Evolutionary conservation across 2,888 invertebrate species (phyloP).

Genomic region (Eurytoma californica): DNA sequence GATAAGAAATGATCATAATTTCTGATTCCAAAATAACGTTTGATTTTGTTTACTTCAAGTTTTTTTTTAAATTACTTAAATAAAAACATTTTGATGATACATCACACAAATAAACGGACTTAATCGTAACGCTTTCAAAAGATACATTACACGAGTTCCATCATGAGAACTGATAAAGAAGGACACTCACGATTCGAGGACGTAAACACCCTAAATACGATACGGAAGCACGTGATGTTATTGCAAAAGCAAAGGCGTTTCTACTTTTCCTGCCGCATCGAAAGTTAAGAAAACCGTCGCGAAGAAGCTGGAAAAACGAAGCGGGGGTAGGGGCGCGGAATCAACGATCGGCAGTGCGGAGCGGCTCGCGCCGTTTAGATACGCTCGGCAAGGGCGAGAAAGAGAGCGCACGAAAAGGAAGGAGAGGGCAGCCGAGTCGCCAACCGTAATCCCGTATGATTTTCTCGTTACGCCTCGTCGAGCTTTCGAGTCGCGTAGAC

Average conservation of each 20-base stretch:
- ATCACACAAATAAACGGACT: too few relatives aligned
- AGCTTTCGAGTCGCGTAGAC: conserved; percentile 65
- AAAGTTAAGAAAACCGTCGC: conserved; percentile 21
- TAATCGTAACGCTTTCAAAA: too few relatives aligned
- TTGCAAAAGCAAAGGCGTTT: conserved; percentile 26
- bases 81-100: too few relatives aligned
- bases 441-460: conserved; percentile 58
- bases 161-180: not conserved
- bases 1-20: too few relatives aligned
- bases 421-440: not conserved
- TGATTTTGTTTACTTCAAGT: too few relatives aligned
- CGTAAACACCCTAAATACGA: conserved; percentile 16
- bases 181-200: conserved; percentile 4
- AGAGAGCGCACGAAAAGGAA: not conserved
- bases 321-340: not conserved
- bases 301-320: not conserved
- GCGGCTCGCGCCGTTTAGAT: conserved; percentile 8
- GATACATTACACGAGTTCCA: not conserved
- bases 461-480: conserved; percentile 60
- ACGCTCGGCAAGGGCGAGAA: not conserved
- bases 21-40: too few relatives aligned
- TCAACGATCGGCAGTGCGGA: conserved; percentile 17
- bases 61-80: too few relatives aligned
- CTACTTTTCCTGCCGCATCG: not conserved
- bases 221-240: conserved; percentile 34